Percentiles rank a stretch among this genome's conserved stretches.
These are phyloP conservation scores for Empidonax traillii DNA, from an alignment of 2,113 vertebrate genomes.

Conservation along the genomic window DNA sequence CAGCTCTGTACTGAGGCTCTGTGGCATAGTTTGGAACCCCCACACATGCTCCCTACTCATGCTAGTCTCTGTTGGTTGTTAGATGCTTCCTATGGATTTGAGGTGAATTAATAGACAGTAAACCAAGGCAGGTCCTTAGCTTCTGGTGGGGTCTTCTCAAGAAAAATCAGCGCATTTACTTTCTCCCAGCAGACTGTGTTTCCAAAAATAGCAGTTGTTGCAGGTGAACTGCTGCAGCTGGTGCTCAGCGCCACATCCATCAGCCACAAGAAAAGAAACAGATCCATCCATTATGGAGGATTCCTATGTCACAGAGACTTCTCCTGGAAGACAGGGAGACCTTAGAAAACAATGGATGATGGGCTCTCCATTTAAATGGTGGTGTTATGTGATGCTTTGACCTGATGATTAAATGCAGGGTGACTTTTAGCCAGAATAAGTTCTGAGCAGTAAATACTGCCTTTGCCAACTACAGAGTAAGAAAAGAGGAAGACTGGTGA, in stretches of 20 bases:
- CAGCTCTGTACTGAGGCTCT: not conserved
- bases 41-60: accelerated
- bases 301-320: not conserved
- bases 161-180: not conserved
- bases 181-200: not conserved
- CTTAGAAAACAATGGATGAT: not conserved
- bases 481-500: not conserved
- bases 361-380: not conserved
- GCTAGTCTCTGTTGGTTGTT: not conserved
- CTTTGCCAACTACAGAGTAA: not conserved
- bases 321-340: not conserved
- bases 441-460: not conserved
- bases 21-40: not conserved
- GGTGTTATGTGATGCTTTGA: not conserved
- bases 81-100: not conserved
- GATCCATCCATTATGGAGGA: not conserved
- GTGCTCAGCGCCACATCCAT: not conserved
- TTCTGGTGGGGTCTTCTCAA: not conserved
- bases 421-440: not conserved
- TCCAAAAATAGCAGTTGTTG: not conserved
- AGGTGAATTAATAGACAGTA: not conserved
- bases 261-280: not conserved
- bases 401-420: not conserved
- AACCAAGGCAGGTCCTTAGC: not conserved
- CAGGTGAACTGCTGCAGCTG: not conserved